phyloP scores from a whole-genome alignment of 1,140 invertebrate species.

The Nebria ingens region DNA sequence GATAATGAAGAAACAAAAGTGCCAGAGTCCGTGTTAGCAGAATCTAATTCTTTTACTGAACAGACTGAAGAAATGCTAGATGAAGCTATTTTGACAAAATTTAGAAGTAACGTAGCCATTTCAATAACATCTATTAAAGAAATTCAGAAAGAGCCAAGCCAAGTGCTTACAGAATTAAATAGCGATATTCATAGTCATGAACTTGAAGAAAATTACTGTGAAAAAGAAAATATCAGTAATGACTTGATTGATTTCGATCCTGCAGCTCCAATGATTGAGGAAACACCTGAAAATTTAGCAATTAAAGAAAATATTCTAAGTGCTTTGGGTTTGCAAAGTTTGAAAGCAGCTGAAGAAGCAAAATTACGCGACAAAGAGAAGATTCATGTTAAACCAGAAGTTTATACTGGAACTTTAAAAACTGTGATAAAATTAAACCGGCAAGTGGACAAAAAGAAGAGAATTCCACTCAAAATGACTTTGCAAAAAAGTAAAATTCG shows the following conservation, averaged over 20 bases:
- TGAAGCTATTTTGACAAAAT: constrained; percentile 23
- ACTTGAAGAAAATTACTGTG: constrained; percentile 29
- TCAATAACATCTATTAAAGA: constrained; percentile 33
- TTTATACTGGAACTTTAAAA: constrained; percentile 64
- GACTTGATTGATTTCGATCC: constrained; percentile 17
- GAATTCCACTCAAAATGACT: constrained; percentile 66
- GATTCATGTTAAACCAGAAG: constrained; percentile 34
- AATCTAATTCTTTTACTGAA: background rate
- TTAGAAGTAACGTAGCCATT: constrained; percentile 32
- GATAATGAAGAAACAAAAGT: background rate
- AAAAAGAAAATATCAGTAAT: constrained; percentile 26
- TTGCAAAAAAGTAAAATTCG: constrained; percentile 61
- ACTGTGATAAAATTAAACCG: constrained; percentile 65
- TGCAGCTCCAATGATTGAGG: constrained; percentile 30
- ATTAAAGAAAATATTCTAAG: constrained; percentile 52
- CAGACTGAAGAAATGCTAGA: background rate
- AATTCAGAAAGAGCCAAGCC: constrained; percentile 11
- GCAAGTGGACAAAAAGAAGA: constrained; percentile 46
- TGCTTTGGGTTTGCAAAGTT: constrained; percentile 51
- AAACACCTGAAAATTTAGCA: constrained; percentile 44
- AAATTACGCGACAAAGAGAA: constrained; percentile 40
- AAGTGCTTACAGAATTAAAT: constrained; percentile 16
- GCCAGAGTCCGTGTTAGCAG: background rate
- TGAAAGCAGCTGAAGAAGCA: constrained; percentile 45
- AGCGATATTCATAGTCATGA: constrained; percentile 24